phyloP scores from a whole-genome alignment of 2,113 vertebrate genomes.

The Perca schrenkii region DNA sequence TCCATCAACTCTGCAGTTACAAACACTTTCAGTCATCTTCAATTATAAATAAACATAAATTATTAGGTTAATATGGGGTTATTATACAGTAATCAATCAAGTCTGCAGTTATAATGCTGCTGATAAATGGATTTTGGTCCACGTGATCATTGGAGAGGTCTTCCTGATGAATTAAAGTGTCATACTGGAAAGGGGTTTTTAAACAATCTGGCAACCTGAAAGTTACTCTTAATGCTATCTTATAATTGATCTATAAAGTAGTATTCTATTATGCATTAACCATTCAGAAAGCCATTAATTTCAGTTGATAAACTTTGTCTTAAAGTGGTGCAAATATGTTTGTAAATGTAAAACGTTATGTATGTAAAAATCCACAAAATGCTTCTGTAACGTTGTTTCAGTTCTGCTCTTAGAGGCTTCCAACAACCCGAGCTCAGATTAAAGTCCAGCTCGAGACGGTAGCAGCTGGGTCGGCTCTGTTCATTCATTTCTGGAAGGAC shows the following conservation, averaged over 20 bases:
- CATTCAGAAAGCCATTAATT: background rate
- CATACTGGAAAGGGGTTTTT: background rate
- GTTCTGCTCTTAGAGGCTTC: background rate
- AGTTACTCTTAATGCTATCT: background rate
- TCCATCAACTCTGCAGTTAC: background rate
- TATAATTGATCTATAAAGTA: background rate
- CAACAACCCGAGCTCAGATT: background rate
- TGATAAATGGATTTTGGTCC: background rate
- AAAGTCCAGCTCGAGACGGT: background rate
- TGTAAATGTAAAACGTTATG: too few relatives aligned
- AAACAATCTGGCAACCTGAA: constrained; percentile 3
- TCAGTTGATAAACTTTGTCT: background rate
- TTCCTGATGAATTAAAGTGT: background rate
- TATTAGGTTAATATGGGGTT: background rate
- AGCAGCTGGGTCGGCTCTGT: constrained; percentile 23
- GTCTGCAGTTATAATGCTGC: background rate
- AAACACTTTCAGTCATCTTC: background rate
- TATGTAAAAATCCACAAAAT: background rate
- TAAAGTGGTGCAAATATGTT: background rate
- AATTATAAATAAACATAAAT: background rate
- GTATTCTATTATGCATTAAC: background rate
- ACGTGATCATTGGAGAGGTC: background rate
- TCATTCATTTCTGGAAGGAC: constrained; percentile 61
- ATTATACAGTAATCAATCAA: background rate
- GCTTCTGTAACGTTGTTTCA: too few relatives aligned